phyloP scores from a whole-genome alignment of 2,888 invertebrate species.

The Ophraella communa region DNA sequence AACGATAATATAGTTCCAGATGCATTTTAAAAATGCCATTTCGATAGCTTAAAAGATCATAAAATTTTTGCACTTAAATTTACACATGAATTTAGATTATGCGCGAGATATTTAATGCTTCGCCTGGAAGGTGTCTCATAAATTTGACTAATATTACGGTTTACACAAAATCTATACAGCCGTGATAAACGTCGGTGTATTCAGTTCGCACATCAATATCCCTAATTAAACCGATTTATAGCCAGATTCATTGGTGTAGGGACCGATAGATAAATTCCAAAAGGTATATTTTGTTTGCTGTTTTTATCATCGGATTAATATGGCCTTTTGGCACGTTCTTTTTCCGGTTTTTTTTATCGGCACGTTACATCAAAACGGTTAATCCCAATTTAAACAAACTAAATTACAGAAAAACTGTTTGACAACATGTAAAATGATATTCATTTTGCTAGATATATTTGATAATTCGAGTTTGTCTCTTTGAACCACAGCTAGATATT shows the following conservation, averaged over 20 bases:
- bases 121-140: conserved; percentile 26
- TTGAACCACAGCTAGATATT: too few relatives aligned
- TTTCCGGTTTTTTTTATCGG: too few relatives aligned
- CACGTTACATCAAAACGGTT: too few relatives aligned
- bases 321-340: too few relatives aligned
- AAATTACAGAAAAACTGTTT: too few relatives aligned
- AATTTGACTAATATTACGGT: conserved; percentile 38
- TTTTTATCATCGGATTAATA: neutral
- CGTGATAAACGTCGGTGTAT: conserved; percentile 18
- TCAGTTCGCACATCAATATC: conserved; percentile 35
- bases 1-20: too few relatives aligned
- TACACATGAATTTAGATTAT: neutral
- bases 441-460: too few relatives aligned
- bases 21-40: too few relatives aligned
- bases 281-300: neutral
- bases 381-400: too few relatives aligned
- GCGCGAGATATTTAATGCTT: conserved; percentile 4
- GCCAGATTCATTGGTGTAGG: conserved; percentile 7
- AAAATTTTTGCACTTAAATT: neutral
- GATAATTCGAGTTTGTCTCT: too few relatives aligned
- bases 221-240: conserved; percentile 38
- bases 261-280: neutral
- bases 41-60: too few relatives aligned
- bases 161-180: conserved; percentile 36
- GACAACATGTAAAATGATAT: too few relatives aligned